Percentiles rank a stretch among this genome's conserved stretches.
These are phyloP conservation scores for Harpalus rubripes DNA, from an alignment of 2,888 invertebrate species.

Conservation along the genomic window DNA sequence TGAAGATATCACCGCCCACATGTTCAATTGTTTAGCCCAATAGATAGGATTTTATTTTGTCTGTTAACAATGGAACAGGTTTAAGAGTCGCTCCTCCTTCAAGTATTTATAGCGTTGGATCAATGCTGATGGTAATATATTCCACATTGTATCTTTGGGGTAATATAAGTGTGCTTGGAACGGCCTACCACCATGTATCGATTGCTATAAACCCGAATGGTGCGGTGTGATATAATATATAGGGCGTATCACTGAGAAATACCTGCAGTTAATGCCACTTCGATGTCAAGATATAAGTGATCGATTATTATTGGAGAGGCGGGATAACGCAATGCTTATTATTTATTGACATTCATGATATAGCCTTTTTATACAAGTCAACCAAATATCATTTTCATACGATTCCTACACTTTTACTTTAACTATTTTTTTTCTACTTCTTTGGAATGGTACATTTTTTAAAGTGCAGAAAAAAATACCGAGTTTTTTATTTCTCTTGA, in stretches of 20 bases:
- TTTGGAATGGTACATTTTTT: too few species aligned
- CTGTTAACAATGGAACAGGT: background rate
- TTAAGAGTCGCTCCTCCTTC: background rate
- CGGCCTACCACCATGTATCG: conserved; percentile 57
- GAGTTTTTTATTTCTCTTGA: too few species aligned
- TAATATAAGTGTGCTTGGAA: conserved; percentile 50
- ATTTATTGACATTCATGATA: conserved; percentile 37
- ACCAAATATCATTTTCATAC: background rate
- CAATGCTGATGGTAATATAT: conserved; percentile 41
- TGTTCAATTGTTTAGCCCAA: conserved; percentile 33
- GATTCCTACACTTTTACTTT: background rate
- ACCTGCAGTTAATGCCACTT: conserved; percentile 42
- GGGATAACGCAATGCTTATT: conserved; percentile 10
- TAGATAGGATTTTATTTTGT: background rate
- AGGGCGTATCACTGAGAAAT: conserved; percentile 25
- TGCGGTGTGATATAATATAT: conserved; percentile 60
- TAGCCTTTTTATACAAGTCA: background rate
- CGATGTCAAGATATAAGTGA: conserved; percentile 27
- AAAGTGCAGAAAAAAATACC: too few species aligned
- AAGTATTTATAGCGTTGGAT: conserved; percentile 19
- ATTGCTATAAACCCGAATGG: conserved; percentile 61
- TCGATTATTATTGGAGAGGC: conserved; percentile 45
- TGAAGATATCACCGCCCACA: conserved; percentile 33
- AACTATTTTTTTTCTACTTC: background rate
- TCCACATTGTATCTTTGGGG: conserved; percentile 44